phyloP scores from a whole-genome alignment of 2,888 invertebrate species.

The Limnephilus auricula region DNA sequence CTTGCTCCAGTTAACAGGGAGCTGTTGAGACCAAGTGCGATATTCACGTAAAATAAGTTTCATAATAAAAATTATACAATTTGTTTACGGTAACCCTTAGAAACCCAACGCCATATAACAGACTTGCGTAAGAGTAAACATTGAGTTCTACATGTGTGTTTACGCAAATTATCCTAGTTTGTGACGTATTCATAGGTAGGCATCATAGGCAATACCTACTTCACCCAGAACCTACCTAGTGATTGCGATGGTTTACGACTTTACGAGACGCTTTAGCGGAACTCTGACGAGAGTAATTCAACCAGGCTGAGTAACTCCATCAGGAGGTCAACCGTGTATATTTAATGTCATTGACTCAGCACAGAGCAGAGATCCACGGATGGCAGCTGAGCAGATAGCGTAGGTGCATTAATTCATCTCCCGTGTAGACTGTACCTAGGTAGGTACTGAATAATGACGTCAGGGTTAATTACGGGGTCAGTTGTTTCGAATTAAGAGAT shows the following conservation, averaged over 20 bases:
- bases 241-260: not conserved
- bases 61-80: too few relatives aligned
- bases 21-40: too few relatives aligned
- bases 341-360: constrained; percentile 31
- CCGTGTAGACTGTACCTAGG: not conserved
- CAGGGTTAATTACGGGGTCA: constrained; percentile 66
- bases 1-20: too few relatives aligned
- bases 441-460: constrained; percentile 47
- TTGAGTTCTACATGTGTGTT: not conserved
- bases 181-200: too few relatives aligned
- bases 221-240: not conserved
- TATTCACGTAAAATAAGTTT: too few relatives aligned
- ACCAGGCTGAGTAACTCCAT: not conserved
- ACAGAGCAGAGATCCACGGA: constrained; percentile 53
- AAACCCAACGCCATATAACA: not conserved
- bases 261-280: not conserved
- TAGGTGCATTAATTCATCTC: constrained; percentile 62
- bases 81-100: too few relatives aligned
- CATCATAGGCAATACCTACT: not conserved
- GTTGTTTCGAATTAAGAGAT: constrained; percentile 61
- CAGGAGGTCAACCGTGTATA: not conserved
- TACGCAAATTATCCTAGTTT: not conserved
- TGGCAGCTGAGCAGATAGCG: constrained; percentile 43
- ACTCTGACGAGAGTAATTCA: not conserved
- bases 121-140: not conserved